phyloP scores from a whole-genome alignment of 2,888 invertebrate genomes.

The Brachypterus glaber region DNA sequence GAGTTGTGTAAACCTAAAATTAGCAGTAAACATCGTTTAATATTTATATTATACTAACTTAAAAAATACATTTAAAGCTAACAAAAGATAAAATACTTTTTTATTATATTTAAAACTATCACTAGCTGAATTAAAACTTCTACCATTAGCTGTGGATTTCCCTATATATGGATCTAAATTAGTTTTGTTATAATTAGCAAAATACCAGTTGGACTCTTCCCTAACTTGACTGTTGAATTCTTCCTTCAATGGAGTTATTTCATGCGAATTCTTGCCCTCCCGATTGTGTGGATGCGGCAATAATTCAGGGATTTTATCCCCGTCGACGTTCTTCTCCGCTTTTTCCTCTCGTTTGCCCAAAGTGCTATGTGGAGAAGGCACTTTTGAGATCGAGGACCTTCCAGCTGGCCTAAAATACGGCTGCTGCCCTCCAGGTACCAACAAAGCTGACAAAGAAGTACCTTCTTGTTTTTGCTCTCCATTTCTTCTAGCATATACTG shows the following conservation, averaged over 20 bases:
- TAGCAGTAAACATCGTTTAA: too few species aligned
- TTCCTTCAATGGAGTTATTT: constrained; percentile 14
- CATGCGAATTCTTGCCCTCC: constrained; percentile 33
- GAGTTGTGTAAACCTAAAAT: too few species aligned
- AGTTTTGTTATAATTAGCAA: constrained; percentile 69
- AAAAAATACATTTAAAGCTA: too few species aligned
- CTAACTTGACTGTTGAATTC: constrained; percentile 36
- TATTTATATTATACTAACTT: too few species aligned
- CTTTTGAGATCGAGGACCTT: constrained; percentile 54
- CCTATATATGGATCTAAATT: too few species aligned
- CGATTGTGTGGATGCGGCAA: constrained; percentile 13
- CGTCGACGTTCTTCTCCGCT: constrained; percentile 20
- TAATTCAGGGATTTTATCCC: constrained; percentile 17
- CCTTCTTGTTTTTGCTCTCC: constrained; percentile 22
- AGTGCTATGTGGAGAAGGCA: constrained; percentile 40
- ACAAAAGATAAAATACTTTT: too few species aligned
- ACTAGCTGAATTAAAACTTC: too few species aligned
- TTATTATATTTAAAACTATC: too few species aligned
- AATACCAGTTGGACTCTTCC: constrained; percentile 68
- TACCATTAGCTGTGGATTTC: too few species aligned
- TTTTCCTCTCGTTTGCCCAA: constrained; percentile 23
- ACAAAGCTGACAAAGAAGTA: constrained; percentile 52
- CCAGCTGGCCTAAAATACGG: constrained; percentile 37
- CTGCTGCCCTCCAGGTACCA: constrained; percentile 52
- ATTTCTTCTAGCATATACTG: not conserved